Percentiles rank a stretch among this genome's conserved stretches.
Conservation (phyloP, 2,113 vertebrate genomes). For the Leptobrachium ailaonicum region DNA sequence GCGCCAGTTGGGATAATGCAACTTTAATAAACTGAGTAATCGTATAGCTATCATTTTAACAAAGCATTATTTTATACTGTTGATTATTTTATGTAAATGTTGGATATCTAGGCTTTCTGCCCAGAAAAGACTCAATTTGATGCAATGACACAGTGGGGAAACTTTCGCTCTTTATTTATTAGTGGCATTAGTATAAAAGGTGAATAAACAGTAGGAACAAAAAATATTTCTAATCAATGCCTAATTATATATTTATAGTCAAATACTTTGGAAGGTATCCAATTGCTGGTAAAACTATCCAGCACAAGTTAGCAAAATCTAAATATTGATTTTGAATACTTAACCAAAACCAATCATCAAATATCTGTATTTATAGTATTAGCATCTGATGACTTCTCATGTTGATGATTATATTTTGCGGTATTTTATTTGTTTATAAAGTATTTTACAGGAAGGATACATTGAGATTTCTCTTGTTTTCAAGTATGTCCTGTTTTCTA, state of each 20-base stretch:
- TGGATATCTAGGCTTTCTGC: constrained; percentile 32
- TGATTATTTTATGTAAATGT: constrained; percentile 31
- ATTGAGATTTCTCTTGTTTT: too few species aligned
- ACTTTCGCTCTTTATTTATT: constrained; percentile 17
- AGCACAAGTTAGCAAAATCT: too few species aligned
- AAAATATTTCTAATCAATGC: background rate
- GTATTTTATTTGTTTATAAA: too few species aligned
- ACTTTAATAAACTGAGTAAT: background rate
- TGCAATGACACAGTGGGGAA: constrained; percentile 23
- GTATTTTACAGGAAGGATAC: too few species aligned
- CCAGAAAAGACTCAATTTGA: constrained; percentile 35
- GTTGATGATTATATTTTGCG: too few species aligned
- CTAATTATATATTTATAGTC: background rate
- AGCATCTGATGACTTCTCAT: too few species aligned
- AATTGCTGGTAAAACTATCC: background rate
- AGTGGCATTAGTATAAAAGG: constrained; percentile 19
- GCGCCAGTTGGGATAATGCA: background rate
- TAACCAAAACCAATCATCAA: too few species aligned
- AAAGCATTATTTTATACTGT: constrained; percentile 15
- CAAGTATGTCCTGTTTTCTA: too few species aligned
- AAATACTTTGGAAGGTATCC: background rate
- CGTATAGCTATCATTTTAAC: background rate
- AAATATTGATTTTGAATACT: too few species aligned
- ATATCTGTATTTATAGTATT: too few species aligned
- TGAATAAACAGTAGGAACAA: background rate